phyloP scores from a whole-genome alignment of 2,888 invertebrate genomes.

The Cistogaster globosa region DNA sequence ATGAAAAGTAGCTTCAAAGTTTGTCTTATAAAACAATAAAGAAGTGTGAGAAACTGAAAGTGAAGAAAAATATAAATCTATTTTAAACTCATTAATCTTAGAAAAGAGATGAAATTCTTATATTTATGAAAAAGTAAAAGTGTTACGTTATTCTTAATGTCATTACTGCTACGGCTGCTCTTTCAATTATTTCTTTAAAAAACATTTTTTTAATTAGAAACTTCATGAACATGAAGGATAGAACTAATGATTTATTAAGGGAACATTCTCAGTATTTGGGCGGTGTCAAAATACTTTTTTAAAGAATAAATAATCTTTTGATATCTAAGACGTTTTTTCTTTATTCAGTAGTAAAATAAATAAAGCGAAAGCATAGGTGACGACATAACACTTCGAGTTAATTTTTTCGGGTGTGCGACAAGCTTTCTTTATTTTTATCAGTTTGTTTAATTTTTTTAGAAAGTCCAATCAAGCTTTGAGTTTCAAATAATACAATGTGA shows the following conservation, averaged over 20 bases:
- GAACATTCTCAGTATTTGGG: not conserved
- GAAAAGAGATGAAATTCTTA: conserved; percentile 37
- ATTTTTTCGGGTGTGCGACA: too few species aligned
- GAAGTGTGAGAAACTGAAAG: not conserved
- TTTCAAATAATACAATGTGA: too few species aligned
- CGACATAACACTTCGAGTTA: too few species aligned
- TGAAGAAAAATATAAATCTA: conserved; percentile 35
- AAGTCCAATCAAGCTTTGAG: too few species aligned
- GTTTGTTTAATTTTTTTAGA: too few species aligned
- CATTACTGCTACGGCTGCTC: not conserved
- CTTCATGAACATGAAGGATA: not conserved
- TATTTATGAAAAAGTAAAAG: conserved; percentile 16
- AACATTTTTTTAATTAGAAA: not conserved
- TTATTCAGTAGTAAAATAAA: too few species aligned
- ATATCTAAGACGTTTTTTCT: too few species aligned
- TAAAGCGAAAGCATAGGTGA: too few species aligned
- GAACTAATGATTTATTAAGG: not conserved
- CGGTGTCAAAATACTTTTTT: not conserved
- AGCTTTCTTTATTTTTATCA: too few species aligned
- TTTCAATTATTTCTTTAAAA: not conserved
- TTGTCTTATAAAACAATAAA: not conserved
- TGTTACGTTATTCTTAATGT: conserved; percentile 27
- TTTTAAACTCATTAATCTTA: conserved; percentile 66
- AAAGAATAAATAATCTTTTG: too few species aligned
- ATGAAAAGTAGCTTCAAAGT: conserved; percentile 20